Evolutionary conservation across 2,113 vertebrate species (phyloP).

Genomic region (Illadopsis cleaveri): DNA sequence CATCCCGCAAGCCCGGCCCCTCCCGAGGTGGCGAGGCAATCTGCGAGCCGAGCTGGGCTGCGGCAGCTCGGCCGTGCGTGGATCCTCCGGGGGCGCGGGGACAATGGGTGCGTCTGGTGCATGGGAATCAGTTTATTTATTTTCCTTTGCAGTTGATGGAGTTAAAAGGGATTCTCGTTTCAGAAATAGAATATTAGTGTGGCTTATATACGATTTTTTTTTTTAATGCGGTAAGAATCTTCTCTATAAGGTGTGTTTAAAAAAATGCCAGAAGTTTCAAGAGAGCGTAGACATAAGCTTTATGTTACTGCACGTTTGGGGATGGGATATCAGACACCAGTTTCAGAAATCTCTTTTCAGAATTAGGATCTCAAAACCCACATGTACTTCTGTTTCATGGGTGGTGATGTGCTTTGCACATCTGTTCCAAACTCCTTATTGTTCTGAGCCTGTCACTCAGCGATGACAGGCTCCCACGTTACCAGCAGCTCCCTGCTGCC

Average conservation of each 20-base stretch:
- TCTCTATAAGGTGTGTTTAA: accelerated
- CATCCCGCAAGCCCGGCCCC: no score
- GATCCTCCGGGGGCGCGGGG: no score
- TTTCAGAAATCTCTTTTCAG: not conserved
- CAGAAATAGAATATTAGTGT: accelerated
- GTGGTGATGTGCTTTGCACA: not conserved
- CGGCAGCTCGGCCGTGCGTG: no score
- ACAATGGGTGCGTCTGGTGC: not conserved
- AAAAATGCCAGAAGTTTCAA: not conserved
- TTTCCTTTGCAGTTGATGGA: not conserved
- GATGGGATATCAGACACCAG: not conserved
- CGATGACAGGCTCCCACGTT: no score
- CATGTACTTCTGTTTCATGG: not conserved
- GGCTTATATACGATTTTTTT: not conserved
- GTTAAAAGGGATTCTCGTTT: not conserved
- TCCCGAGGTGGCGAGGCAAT: no score
- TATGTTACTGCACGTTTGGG: not conserved
- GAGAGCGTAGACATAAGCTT: accelerated
- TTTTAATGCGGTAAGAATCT: not conserved
- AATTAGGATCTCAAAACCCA: not conserved
- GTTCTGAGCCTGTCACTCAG: not conserved
- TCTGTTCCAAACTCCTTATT: not conserved
- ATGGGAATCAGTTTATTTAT: accelerated
- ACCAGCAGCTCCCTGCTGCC: not conserved
- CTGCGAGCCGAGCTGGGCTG: not conserved